These are phyloP conservation scores for Porites divaricata DNA, from an alignment of 92 coral and sea anemone species.

Conservation along the genomic window DNA sequence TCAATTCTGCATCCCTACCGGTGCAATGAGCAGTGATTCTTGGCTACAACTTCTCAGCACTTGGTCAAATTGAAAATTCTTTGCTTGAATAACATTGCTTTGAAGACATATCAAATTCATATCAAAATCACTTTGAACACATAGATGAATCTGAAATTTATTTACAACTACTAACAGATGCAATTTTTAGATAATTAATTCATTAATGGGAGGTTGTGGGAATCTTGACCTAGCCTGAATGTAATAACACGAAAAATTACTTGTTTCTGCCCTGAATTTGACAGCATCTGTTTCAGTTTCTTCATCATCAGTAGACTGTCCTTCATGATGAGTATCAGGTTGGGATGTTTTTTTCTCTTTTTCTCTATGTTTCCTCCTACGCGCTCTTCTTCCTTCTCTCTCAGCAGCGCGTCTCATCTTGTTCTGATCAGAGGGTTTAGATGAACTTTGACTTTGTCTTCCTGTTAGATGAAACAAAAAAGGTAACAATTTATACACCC, in stretches of 20 bases:
- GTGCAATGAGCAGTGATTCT: too few species aligned
- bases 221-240: too few species aligned
- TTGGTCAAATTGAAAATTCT: too few species aligned
- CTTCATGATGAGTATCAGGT: conserved; percentile 82
- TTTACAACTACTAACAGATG: too few species aligned
- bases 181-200: too few species aligned
- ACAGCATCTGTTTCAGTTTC: conserved; percentile 89
- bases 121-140: too few species aligned
- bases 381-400: conserved; percentile 92
- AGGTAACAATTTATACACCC: neutral
- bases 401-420: conserved; percentile 92
- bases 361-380: conserved; percentile 90
- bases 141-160: too few species aligned
- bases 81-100: too few species aligned
- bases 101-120: too few species aligned
- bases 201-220: too few species aligned
- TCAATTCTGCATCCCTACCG: too few species aligned
- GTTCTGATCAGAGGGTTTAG: conserved; percentile 28
- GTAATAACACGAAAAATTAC: conserved; percentile 38
- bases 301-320: conserved; percentile 97
- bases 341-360: conserved; percentile 57
- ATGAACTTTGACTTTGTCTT: conserved; percentile 45
- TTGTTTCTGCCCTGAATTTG: conserved; percentile 87
- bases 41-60: too few species aligned
- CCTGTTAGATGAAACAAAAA: conserved; percentile 23